These are phyloP conservation scores for Trachelus stipa DNA, from an alignment of 2,888 invertebrate genomes.

Conservation along the genomic window DNA sequence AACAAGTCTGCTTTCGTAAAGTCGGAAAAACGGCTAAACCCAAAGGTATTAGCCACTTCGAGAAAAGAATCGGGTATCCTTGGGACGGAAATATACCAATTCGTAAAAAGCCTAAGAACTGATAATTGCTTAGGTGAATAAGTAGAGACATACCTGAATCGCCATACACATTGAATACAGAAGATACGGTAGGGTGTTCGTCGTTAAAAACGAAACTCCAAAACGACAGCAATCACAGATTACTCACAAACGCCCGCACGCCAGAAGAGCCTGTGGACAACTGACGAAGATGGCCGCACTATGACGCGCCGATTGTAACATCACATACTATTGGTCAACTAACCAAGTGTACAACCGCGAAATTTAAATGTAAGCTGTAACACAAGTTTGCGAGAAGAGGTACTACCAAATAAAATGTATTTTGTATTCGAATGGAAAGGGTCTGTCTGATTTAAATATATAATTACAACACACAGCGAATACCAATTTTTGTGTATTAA, in stretches of 20 bases:
- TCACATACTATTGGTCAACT: slow-evolving; percentile 5
- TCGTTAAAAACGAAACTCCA: slow-evolving; percentile 59
- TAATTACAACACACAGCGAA: no score
- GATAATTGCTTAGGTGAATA: background rate
- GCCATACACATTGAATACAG: slow-evolving; percentile 87
- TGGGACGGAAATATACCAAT: background rate
- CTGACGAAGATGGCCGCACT: slow-evolving; percentile 45
- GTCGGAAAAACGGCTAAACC: background rate
- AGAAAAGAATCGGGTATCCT: background rate
- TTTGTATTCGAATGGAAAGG: background rate
- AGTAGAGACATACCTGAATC: slow-evolving; percentile 78
- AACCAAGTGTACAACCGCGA: background rate
- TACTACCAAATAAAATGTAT: no score
- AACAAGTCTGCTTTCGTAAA: background rate
- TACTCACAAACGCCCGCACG: slow-evolving; percentile 52
- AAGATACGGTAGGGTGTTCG: slow-evolving; percentile 68
- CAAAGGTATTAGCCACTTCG: background rate
- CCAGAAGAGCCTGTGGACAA: slow-evolving; percentile 56
- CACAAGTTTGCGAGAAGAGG: background rate
- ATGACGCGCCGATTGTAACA: background rate
- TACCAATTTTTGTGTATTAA: background rate
- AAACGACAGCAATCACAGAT: slow-evolving; percentile 42
- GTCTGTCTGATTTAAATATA: background rate
- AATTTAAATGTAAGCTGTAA: background rate
- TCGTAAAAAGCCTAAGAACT: background rate